A percentile compares a stretch with the other conserved stretches of the same genome.
Evolutionary conservation across 2,888 invertebrate species (phyloP).

Genomic region (Philereme vetulata): DNA sequence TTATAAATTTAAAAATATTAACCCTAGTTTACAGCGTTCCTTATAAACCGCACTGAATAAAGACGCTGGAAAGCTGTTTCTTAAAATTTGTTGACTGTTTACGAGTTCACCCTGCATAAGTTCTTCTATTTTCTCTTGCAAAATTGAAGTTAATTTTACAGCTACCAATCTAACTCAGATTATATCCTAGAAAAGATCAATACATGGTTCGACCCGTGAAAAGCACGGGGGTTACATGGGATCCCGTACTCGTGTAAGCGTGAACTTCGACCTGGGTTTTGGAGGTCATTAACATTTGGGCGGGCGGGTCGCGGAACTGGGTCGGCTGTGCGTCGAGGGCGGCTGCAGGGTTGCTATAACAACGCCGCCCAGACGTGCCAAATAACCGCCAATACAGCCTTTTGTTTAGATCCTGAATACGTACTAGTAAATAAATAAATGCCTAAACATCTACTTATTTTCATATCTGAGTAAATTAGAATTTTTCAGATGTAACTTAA

Average conservation of each 20-base stretch:
- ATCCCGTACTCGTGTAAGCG: slow-evolving; percentile 78
- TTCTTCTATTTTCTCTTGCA: too few species aligned
- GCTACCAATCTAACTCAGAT: slow-evolving; percentile 65
- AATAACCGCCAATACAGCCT: slow-evolving; percentile 47
- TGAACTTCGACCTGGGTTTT: slow-evolving; percentile 84
- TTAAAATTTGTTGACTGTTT: too few species aligned
- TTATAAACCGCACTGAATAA: too few species aligned
- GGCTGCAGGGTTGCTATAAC: slow-evolving; percentile 70
- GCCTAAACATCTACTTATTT: too few species aligned
- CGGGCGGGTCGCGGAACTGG: slow-evolving; percentile 69
- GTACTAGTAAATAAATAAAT: too few species aligned
- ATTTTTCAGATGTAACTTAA: too few species aligned
- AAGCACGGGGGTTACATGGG: slow-evolving; percentile 63
- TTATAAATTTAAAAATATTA: too few species aligned
- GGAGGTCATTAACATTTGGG: slow-evolving; percentile 84
- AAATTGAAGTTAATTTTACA: slow-evolving; percentile 3
- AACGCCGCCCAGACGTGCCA: slow-evolving; percentile 61
- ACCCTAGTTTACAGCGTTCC: too few species aligned
- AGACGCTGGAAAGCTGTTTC: too few species aligned
- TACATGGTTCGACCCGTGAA: slow-evolving; percentile 76
- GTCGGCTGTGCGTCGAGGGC: slow-evolving; percentile 65
- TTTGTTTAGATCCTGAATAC: slow-evolving; percentile 39
- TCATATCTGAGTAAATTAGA: too few species aligned
- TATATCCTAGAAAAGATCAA: slow-evolving; percentile 74
- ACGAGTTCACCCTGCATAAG: too few species aligned